Percentiles rank a stretch among this genome's conserved stretches.
phyloP scores from a whole-genome alignment of 1,140 invertebrate species.

The Papilio dardanus region DNA sequence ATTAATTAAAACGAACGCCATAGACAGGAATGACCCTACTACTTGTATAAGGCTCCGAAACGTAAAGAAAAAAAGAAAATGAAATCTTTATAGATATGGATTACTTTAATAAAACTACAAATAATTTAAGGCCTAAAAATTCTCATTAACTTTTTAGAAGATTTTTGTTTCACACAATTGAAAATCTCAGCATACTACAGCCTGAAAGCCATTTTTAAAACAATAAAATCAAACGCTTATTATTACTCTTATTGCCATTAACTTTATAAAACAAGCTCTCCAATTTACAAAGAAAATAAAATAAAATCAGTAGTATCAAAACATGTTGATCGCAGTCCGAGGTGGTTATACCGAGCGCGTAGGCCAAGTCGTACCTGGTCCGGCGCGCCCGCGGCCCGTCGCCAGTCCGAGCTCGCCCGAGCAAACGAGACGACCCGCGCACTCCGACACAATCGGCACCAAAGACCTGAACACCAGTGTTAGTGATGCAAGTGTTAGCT shows the following conservation, averaged over 20 bases:
- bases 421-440: conserved; percentile 49
- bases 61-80: not conserved
- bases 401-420: conserved; percentile 69
- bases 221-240: too few species aligned
- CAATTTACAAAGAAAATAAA: not conserved
- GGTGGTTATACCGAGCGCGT: conserved; percentile 77
- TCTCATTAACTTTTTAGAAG: too few species aligned
- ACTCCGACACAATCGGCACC: conserved; percentile 25
- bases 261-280: not conserved
- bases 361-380: conserved; percentile 76
- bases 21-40: too few species aligned
- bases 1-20: too few species aligned
- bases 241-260: too few species aligned
- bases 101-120: not conserved
- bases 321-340: conserved; percentile 48
- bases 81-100: not conserved
- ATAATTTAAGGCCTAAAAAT: too few species aligned
- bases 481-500: conserved; percentile 71
- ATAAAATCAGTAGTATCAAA: conserved; percentile 59
- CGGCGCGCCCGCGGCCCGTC: conserved; percentile 62
- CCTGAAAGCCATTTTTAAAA: too few species aligned
- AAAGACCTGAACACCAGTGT: conserved; percentile 45
- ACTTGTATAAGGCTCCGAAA: too few species aligned
- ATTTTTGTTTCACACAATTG: too few species aligned
- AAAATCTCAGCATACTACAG: too few species aligned